Percentiles rank a stretch among this genome's conserved stretches.
These are phyloP conservation scores for Dascillus cervinus DNA, from an alignment of 2,888 invertebrate genomes.

Conservation along the genomic window DNA sequence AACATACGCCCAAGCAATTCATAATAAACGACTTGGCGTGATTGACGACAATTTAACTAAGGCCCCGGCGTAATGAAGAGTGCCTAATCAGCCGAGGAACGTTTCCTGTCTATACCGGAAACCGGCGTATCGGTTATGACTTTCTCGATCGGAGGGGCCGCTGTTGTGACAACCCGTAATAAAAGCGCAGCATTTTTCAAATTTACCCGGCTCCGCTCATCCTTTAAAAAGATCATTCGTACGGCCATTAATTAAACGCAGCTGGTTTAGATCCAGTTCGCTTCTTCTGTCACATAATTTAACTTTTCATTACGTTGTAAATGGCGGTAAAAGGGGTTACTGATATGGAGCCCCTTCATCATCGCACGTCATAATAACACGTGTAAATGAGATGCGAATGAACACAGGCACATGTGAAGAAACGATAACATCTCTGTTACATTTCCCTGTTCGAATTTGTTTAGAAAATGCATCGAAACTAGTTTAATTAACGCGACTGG, in stretches of 20 bases:
- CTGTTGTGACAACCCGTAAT: too few species aligned
- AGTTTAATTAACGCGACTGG: too few species aligned
- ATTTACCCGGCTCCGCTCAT: too few species aligned
- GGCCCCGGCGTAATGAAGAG: conserved; percentile 31
- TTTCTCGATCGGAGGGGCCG: too few species aligned
- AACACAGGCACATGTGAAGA: too few species aligned
- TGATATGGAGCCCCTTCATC: conserved; percentile 7
- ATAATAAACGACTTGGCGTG: conserved; percentile 37
- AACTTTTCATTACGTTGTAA: conserved; percentile 9
- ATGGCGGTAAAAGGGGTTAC: conserved; percentile 6
- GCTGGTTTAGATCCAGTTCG: conserved; percentile 6
- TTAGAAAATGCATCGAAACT: too few species aligned
- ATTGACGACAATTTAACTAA: conserved; percentile 34
- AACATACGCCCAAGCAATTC: conserved; percentile 34
- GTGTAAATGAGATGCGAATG: background rate
- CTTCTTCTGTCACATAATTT: conserved; percentile 7
- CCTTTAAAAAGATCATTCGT: too few species aligned
- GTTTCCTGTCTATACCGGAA: conserved; percentile 35
- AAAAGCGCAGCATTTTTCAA: too few species aligned
- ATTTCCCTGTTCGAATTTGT: too few species aligned
- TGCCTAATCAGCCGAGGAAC: conserved; percentile 38
- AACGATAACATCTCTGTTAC: too few species aligned
- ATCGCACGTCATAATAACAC: conserved; percentile 10
- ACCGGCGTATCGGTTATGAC: conserved; percentile 31
- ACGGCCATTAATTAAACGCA: conserved; percentile 2